Evolutionary conservation across 2,888 invertebrate genomes (phyloP), one percentile per base, ranked within the genome.

Genomic region (Endomychus coccineus): DNA sequence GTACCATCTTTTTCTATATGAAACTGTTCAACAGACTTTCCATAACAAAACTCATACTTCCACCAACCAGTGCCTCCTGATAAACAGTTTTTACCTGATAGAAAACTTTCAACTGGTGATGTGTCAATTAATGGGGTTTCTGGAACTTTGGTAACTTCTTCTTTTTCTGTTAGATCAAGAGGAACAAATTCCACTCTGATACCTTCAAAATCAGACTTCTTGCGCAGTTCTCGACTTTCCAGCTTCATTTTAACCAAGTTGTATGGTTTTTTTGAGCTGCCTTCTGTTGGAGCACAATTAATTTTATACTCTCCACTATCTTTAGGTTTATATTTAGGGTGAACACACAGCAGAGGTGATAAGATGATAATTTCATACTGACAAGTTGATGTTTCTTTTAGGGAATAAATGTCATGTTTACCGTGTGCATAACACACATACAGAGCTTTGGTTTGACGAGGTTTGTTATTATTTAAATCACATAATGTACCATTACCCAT

Each of bases 21-120:
- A 60, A 84, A 95, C 62, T 96, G 95, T 1, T 79, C 73, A 13
- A 94, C 88, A 51, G 83, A 80, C 55, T 80, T 80, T 1, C 94
- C 92, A 66, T 91, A 92, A 60, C 97, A 98, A 61, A 95, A 92
- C 68, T 96, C 94, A 66, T 94, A 95, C 57, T 96, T 96, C 95
- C 95, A 97, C 95, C 95, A 97, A 0, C 95, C 95, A 10, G 83
- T 79, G 5, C 96, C 95, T 52, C 94, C 94, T 56, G 80, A 80
- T 3, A 95, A 69, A 58, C 94, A 95, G 55, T 86, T 80, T 49
- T 83, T 83, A 88, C 92, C 44, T 9, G 77, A 78, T 1, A 95
- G 68, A 56, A 95, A 90, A 25, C 80, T 83, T 42, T 79, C 70
- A 1, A 90, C 78, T 0, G 89, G 81, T 25, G 81, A 77, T 24